A percentile compares a stretch with the other conserved stretches of the same genome.
Conservation (phyloP, 2,797 vertebrate species). For the Catostomus latipinnis region DNA sequence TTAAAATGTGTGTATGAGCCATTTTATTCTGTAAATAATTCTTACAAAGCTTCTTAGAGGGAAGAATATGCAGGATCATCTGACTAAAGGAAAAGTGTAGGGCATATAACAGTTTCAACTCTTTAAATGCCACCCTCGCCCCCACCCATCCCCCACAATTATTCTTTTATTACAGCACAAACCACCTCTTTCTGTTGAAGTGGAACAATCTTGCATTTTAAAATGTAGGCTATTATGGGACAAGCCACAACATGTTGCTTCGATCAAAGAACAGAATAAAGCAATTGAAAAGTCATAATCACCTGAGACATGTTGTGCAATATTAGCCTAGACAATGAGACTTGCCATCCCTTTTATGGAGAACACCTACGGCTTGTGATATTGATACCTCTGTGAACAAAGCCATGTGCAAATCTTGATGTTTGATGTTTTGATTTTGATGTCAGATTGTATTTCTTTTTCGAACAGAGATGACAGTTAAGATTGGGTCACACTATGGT, state of each 20-base stretch:
- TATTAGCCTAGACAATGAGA: slow-evolving; percentile 5
- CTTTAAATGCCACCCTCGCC: not conserved
- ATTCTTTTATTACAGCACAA: no score
- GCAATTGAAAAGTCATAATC: slow-evolving; percentile 23
- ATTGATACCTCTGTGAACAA: slow-evolving; percentile 39
- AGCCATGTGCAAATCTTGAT: not conserved
- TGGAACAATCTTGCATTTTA: slow-evolving; percentile 9
- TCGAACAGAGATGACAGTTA: slow-evolving; percentile 16
- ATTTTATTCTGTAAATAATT: no score
- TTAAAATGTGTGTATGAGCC: no score
- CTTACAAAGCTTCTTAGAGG: no score
- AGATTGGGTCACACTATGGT: slow-evolving; percentile 10
- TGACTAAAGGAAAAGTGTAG: not conserved
- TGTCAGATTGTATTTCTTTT: slow-evolving; percentile 38
- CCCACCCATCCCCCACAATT: not conserved
- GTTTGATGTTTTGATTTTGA: slow-evolving; percentile 40
- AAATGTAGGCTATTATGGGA: slow-evolving; percentile 10
- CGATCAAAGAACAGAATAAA: slow-evolving; percentile 24
- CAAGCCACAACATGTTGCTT: slow-evolving; percentile 26
- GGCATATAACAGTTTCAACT: not conserved
- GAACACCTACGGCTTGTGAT: slow-evolving; percentile 40
- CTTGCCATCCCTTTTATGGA: slow-evolving; percentile 14
- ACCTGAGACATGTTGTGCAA: slow-evolving; percentile 28
- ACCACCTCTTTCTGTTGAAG: not conserved
- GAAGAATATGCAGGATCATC: not conserved